Evolutionary conservation across 2,113 vertebrate species (phyloP).

Genomic region (Takifugu bimaculatus): DNA sequence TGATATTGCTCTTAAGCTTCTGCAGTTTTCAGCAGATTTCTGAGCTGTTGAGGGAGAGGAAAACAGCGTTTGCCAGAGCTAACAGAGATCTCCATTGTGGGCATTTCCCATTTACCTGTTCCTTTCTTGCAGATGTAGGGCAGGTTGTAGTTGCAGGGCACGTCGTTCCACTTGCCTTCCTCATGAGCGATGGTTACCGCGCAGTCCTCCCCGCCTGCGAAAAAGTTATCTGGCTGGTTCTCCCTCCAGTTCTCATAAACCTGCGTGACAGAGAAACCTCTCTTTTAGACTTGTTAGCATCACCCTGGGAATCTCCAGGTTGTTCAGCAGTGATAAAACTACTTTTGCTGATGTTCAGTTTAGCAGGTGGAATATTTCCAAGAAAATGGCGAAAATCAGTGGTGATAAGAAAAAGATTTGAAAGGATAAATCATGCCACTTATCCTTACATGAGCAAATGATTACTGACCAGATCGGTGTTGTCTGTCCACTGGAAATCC

Average conservation of each 20-base stretch:
- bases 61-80: neutral
- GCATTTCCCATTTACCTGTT: constrained; percentile 78
- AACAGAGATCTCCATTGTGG: neutral
- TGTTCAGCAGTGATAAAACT: neutral
- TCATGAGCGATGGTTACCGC: constrained; percentile 94
- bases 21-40: constrained; percentile 13
- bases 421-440: neutral
- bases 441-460: neutral
- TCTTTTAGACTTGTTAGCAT: neutral
- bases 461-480: constrained; percentile 81
- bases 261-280: constrained; percentile 58
- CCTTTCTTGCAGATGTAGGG: constrained; percentile 97
- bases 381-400: no score
- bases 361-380: no score
- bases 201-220: constrained; percentile 93
- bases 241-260: constrained; percentile 96
- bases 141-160: constrained; percentile 98
- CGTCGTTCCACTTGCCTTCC: constrained; percentile 94
- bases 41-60: constrained; percentile 6
- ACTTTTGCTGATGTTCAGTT: neutral
- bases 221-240: constrained; percentile 97
- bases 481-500: constrained; percentile 96
- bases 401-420: neutral
- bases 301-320: neutral
- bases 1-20: constrained; percentile 32